Evolutionary conservation across 2,888 invertebrate species (phyloP), one percentile per base, ranked within the genome.

Genomic region (Hypomecis punctinalis): DNA sequence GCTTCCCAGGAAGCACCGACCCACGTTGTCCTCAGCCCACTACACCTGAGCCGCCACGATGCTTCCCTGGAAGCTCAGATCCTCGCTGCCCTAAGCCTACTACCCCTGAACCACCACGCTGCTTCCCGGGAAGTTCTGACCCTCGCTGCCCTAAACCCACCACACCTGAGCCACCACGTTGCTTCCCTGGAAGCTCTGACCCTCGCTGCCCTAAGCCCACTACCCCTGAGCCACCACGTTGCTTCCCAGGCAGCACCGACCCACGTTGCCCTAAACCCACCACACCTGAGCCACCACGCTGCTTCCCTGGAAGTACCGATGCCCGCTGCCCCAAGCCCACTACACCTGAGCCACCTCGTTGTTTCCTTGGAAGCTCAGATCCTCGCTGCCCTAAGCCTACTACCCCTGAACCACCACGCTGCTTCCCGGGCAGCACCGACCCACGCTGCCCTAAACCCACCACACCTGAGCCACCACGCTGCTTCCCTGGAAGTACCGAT

Each of bases 401-500:
- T 0, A 68, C 71, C 0, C 68, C 67, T 5, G 39, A 45, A 5
- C 59, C 61, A 36, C 69, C 68, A 1, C 51, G 53, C 0, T 73
- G 77, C 68, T 81, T 64, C 72, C 83, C 66, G 42, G 81, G 83
- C 10, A 74, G 75, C 8, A 48, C 47, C 55, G 71, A 76, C 39
- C 67, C 72, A 6, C 45, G 74, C 0, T 76, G 76, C 10, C 76
- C 81, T 5, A 69, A 61, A 33, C 76, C 83, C 68, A 70, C 80
- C 57, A 67, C 76, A 5, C 69, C 73, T 0, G 70, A 35, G 0
- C 66, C 74, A 6, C 78, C 69, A 2, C 66, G 67, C 0, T 82
- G 82, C 49, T 81, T 69, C 66, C 89, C 89, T 5, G 88, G 88
- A 39, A 83, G 79, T 10, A 72, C 62, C 2, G 85, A 85, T 43